Conservation (phyloP, 2,888 invertebrate genomes). For the Epistrophella euchroma region DNA sequence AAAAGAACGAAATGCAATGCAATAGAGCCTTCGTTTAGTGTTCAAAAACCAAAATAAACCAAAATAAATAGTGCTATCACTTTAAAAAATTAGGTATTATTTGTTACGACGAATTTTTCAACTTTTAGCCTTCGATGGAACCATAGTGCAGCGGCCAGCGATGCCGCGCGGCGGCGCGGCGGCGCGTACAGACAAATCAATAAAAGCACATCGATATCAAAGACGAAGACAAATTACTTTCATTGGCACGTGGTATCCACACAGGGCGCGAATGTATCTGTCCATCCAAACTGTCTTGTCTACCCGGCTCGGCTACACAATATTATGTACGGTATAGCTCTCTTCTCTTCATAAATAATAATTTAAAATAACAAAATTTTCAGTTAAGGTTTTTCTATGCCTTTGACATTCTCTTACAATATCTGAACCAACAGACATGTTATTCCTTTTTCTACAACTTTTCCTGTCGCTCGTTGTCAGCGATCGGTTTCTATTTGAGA, state of each 20-base stretch:
- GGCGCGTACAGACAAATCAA: slow-evolving; percentile 39
- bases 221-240: slow-evolving; percentile 60
- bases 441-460: slow-evolving; percentile 40
- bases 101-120: neutral
- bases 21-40: too few relatives aligned
- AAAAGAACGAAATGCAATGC: too few relatives aligned
- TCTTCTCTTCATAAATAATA: slow-evolving; percentile 55
- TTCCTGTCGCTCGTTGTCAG: slow-evolving; percentile 31
- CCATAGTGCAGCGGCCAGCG: neutral
- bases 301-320: neutral
- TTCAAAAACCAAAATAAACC: too few relatives aligned
- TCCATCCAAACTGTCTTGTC: slow-evolving; percentile 43
- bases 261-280: slow-evolving; percentile 27
- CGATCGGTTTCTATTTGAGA: slow-evolving; percentile 38
- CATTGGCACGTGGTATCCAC: slow-evolving; percentile 36
- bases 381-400: slow-evolving; percentile 45
- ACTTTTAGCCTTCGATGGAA: neutral
- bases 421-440: neutral
- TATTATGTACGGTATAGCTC: too few relatives aligned
- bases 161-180: neutral
- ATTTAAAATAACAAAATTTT: slow-evolving; percentile 55
- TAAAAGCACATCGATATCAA: slow-evolving; percentile 47
- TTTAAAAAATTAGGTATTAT: too few relatives aligned
- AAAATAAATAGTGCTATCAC: too few relatives aligned
- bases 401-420: slow-evolving; percentile 7